These are phyloP conservation scores for Ptychodera flava DNA, from an alignment of 35 echinoderm and acorn worm genomes.

Conservation along the genomic window DNA sequence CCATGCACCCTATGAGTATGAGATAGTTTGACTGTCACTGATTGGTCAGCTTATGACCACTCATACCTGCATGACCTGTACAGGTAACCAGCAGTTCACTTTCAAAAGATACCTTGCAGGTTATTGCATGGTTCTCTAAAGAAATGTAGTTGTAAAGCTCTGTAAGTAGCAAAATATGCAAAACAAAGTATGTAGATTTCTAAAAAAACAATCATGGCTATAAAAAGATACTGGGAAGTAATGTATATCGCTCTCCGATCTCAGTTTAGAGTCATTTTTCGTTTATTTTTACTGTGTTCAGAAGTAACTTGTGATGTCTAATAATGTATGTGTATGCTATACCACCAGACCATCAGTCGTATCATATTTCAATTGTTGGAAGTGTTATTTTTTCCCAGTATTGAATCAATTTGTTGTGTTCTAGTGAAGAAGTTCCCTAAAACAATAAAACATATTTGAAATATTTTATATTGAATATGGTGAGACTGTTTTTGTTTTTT, in stretches of 20 bases:
- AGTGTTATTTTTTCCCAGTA: neutral
- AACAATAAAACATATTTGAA: neutral
- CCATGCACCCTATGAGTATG: neutral
- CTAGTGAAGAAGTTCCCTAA: neutral
- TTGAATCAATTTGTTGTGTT: neutral
- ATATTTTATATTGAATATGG: neutral
- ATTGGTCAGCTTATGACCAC: neutral
- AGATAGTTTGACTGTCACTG: neutral
- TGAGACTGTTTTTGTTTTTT: too few species aligned
- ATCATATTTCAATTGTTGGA: neutral
- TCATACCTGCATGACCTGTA: neutral
- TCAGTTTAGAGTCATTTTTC: neutral
- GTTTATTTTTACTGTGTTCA: neutral
- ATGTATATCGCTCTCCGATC: neutral
- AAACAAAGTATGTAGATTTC: neutral
- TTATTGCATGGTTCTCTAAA: neutral
- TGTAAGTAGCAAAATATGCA: neutral
- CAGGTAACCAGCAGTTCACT: too few species aligned
- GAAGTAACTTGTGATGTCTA: neutral
- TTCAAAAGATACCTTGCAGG: neutral
- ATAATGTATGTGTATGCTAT: neutral
- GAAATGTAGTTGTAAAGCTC: neutral
- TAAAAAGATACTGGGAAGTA: neutral
- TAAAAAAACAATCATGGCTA: neutral
- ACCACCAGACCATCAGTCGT: neutral